phyloP scores from a whole-genome alignment of 2,888 invertebrate species.

The Hedya salicella region DNA sequence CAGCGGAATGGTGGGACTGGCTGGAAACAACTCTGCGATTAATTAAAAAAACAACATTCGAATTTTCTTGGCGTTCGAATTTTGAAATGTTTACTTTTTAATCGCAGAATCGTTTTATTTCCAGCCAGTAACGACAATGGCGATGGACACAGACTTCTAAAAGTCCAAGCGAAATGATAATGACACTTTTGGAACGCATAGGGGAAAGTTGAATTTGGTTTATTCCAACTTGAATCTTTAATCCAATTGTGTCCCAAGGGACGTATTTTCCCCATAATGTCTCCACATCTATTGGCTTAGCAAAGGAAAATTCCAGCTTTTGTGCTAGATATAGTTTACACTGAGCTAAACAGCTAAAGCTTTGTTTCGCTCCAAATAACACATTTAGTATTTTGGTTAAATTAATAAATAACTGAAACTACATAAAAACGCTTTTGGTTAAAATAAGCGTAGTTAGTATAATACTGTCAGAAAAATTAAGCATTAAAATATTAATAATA shows the following conservation, averaged over 20 bases:
- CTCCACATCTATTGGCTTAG: constrained; percentile 62
- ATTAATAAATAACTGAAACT: constrained; percentile 44
- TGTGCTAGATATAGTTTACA: constrained; percentile 53
- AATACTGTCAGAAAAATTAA: constrained; percentile 37
- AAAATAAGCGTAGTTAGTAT: constrained; percentile 71
- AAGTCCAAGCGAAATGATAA: constrained; percentile 73
- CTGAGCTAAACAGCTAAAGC: constrained; percentile 60
- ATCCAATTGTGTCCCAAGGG: constrained; percentile 56
- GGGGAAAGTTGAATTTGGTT: constrained; percentile 63
- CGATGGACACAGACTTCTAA: constrained; percentile 72
- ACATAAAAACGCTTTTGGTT: constrained; percentile 59
- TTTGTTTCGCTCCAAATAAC: constrained; percentile 53
- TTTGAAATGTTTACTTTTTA: constrained; percentile 23
- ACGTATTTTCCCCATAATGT: constrained; percentile 68
- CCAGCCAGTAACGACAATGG: constrained; percentile 67
- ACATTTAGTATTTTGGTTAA: constrained; percentile 47
- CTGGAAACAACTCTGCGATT: constrained; percentile 69
- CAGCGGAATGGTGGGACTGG: constrained; percentile 67
- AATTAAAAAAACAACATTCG: constrained; percentile 47
- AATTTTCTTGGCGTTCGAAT: constrained; percentile 43
- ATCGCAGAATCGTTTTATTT: constrained; percentile 57
- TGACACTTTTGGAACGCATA: constrained; percentile 62
- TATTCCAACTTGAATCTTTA: constrained; percentile 32
- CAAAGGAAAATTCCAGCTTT: constrained; percentile 63
- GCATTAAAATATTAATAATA: constrained; percentile 39